Conservation (phyloP, 2,113 vertebrate genomes). For the Corythornis vintsioides region DNA sequence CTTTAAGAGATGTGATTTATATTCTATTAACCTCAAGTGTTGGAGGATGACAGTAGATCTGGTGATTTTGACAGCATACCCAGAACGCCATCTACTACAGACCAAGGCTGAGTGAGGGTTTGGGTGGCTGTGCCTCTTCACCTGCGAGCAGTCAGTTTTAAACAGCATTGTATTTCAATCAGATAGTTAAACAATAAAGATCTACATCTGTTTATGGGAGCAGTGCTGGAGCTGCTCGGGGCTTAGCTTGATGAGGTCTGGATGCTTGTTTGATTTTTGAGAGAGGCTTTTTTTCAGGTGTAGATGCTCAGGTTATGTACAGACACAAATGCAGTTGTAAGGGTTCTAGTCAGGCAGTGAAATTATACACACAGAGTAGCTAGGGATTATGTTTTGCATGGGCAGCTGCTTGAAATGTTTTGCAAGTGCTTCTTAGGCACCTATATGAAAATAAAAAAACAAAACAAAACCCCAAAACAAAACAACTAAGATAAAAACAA, state of each 20-base stretch:
- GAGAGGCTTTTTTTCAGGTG: not conserved
- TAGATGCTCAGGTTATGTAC: not conserved
- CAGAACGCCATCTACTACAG: not conserved
- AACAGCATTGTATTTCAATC: constrained; percentile 27
- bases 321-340: not conserved
- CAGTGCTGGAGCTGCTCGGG: not conserved
- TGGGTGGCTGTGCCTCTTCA: not conserved
- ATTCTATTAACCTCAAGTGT: not conserved
- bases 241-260: not conserved
- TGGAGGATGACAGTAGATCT: not conserved
- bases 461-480: too few relatives aligned
- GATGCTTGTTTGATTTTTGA: not conserved
- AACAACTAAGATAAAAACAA: not conserved
- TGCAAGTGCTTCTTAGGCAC: not conserved
- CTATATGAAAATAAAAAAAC: not conserved
- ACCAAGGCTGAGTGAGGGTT: not conserved
- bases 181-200: constrained; percentile 28
- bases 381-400: not conserved
- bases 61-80: not conserved
- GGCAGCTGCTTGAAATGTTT: not conserved
- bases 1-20: not conserved
- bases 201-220: not conserved
- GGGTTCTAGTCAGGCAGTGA: not conserved
- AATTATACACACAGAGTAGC: not conserved
- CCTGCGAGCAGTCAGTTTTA: not conserved